phyloP scores from a whole-genome alignment of 2,113 vertebrate genomes.

The Elanoides forficatus region DNA sequence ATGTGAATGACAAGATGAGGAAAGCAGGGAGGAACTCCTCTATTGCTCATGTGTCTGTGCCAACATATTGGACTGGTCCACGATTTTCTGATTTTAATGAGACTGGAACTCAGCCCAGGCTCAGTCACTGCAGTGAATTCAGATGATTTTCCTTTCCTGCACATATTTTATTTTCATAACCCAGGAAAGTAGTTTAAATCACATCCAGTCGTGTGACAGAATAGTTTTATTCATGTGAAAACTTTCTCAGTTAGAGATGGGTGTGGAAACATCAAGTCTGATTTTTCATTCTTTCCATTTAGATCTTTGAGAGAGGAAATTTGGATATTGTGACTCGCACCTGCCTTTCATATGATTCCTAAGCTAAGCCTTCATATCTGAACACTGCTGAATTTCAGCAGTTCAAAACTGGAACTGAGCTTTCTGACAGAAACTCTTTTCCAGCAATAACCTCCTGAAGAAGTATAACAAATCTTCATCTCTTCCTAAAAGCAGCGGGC shows the following conservation, averaged over 20 bases:
- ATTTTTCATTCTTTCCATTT: background rate
- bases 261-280: background rate
- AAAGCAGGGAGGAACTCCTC: background rate
- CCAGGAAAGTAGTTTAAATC: background rate
- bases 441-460: background rate
- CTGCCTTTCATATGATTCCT: background rate
- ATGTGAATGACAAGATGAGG: slow-evolving; percentile 17
- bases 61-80: slow-evolving; percentile 23
- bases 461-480: background rate
- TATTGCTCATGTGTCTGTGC: background rate
- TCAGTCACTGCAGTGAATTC: slow-evolving; percentile 33
- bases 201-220: background rate
- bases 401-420: background rate
- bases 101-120: slow-evolving; percentile 40
- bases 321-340: background rate
- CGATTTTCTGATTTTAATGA: slow-evolving; percentile 49
- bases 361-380: background rate
- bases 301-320: background rate
- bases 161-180: slow-evolving; percentile 24
- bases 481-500: background rate
- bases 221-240: background rate
- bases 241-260: background rate
- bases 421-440: background rate
- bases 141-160: slow-evolving; percentile 25
- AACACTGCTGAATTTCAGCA: background rate